Evolutionary conservation across 2,113 vertebrate species (phyloP).

Genomic region (Polypterus bichir): DNA sequence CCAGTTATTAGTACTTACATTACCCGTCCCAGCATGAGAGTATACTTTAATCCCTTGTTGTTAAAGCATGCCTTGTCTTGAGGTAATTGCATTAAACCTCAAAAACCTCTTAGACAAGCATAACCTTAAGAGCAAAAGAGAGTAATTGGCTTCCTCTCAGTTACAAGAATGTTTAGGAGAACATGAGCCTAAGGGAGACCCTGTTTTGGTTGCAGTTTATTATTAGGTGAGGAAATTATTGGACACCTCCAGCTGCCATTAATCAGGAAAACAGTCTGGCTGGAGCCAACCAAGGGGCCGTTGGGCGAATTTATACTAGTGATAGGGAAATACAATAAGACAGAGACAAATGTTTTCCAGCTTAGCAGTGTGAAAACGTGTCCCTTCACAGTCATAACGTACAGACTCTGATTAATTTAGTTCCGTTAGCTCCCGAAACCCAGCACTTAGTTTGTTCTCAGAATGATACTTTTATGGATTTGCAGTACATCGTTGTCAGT

Average conservation of each 20-base stretch:
- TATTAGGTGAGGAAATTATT: constrained; percentile 70
- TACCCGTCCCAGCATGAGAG: too few species aligned
- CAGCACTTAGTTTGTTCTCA: constrained; percentile 20
- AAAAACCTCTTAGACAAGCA: background rate
- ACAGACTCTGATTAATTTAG: constrained; percentile 73
- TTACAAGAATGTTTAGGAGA: constrained; percentile 22
- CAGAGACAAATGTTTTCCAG: constrained; percentile 69
- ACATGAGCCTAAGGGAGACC: constrained; percentile 35
- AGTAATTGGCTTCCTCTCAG: constrained; percentile 34
- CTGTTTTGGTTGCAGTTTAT: constrained; percentile 51
- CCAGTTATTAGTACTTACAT: too few species aligned
- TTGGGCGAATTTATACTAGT: constrained; percentile 48
- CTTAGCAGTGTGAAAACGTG: constrained; percentile 46
- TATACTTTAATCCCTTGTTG: too few species aligned
- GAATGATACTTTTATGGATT: too few species aligned
- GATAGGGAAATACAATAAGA: constrained; percentile 60
- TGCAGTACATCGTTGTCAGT: too few species aligned
- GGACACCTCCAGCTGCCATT: constrained; percentile 84
- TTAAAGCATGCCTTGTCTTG: background rate
- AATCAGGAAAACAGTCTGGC: constrained; percentile 72
- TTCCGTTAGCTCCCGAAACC: constrained; percentile 52
- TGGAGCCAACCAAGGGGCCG: constrained; percentile 69
- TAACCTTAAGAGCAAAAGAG: constrained; percentile 24
- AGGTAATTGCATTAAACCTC: background rate
- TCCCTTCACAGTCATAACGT: constrained; percentile 54